Evolutionary conservation across 2,888 invertebrate genomes (phyloP).

Genomic region (Torymus auratus): DNA sequence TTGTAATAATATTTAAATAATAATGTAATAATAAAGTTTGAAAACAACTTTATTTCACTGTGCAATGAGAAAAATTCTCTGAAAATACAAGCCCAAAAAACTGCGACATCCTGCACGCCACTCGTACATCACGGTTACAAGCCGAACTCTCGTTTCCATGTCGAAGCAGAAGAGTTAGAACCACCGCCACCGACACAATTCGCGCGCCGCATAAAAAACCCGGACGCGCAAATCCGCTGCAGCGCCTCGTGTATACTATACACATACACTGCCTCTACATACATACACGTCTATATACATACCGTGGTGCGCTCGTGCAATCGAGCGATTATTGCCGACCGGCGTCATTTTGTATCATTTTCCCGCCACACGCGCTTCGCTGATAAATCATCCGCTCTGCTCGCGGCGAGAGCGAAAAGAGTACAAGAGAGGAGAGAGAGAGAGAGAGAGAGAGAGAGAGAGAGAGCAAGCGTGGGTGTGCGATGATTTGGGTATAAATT

Average conservation of each 20-base stretch:
- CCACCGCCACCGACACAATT: background rate
- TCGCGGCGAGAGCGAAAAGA: too few species aligned
- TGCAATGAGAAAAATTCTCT: too few species aligned
- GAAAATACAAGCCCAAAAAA: too few species aligned
- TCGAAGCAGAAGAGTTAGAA: background rate
- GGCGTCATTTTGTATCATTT: slow-evolving; percentile 74
- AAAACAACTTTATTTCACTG: too few species aligned
- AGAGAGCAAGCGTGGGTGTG: slow-evolving; percentile 28
- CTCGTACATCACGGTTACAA: background rate
- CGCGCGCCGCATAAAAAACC: background rate
- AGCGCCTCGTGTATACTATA: too few species aligned
- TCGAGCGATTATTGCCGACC: slow-evolving; percentile 16
- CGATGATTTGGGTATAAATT: slow-evolving; percentile 72
- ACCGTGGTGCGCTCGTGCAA: too few species aligned
- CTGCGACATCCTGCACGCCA: background rate
- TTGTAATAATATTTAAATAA: too few species aligned
- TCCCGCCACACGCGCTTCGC: slow-evolving; percentile 69
- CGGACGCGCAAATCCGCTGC: background rate
- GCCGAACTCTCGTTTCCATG: background rate
- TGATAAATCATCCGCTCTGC: slow-evolving; percentile 71
- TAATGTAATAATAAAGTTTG: too few species aligned
- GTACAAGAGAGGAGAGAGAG: too few species aligned
- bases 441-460: background rate
- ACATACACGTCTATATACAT: too few species aligned
- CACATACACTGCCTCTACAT: too few species aligned